Evolutionary conservation across 2,888 invertebrate genomes (phyloP).

Genomic region (Melanostoma scalare): DNA sequence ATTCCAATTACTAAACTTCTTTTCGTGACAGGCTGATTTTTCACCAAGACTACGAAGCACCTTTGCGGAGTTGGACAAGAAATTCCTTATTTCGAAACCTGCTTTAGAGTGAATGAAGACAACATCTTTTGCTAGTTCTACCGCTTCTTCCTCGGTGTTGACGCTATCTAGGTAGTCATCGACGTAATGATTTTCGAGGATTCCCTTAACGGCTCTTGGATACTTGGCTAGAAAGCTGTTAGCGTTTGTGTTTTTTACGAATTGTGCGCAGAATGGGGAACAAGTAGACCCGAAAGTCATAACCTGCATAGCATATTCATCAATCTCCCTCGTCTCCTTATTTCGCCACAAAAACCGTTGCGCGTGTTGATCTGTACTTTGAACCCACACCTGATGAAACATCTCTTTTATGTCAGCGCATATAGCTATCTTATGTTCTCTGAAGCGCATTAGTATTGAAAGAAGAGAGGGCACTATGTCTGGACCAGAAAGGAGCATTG

Average conservation of each 20-base stretch:
- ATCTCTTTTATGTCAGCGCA: background rate
- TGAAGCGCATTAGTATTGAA: background rate
- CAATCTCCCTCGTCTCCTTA: background rate
- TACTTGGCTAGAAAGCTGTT: conserved; percentile 24
- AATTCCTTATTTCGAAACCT: conserved; percentile 52
- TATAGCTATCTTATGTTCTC: background rate
- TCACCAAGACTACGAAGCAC: background rate
- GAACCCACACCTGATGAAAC: conserved; percentile 18
- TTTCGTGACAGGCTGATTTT: background rate
- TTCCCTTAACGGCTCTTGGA: conserved; percentile 67
- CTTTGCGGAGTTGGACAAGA: conserved; percentile 47
- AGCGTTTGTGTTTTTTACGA: conserved; percentile 74
- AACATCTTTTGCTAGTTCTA: too few species aligned
- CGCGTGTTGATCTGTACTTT: conserved; percentile 2
- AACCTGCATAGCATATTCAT: conserved; percentile 12
- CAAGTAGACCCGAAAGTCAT: conserved; percentile 35
- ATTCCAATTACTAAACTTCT: background rate
- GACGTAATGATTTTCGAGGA: conserved; percentile 74
- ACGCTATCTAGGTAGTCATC: conserved; percentile 60
- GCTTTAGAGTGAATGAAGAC: too few species aligned
- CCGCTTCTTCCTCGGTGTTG: too few species aligned
- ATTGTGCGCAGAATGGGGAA: conserved; percentile 49
- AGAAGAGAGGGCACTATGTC: background rate
- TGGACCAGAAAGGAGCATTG: too few species aligned
- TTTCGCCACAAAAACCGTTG: conserved; percentile 24